Evolutionary conservation across 1,140 invertebrate genomes (phyloP).

Genomic region (Drosophila parvula): DNA sequence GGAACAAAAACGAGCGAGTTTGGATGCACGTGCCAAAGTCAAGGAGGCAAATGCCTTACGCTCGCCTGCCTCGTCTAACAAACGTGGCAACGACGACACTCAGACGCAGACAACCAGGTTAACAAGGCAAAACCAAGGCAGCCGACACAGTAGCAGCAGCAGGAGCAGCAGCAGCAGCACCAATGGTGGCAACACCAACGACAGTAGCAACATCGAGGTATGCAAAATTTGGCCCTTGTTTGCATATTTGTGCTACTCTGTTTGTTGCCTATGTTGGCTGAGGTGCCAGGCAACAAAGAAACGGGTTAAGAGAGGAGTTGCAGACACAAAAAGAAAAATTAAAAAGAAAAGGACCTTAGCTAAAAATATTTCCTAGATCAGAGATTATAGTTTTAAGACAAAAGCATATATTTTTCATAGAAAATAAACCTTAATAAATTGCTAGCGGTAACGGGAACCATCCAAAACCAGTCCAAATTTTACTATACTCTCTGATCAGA

Average conservation of each 20-base stretch:
- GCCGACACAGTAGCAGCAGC: slow-evolving; percentile 15
- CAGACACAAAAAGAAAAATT: slow-evolving; percentile 5
- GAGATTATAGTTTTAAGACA: not conserved
- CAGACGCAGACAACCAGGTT: slow-evolving; percentile 65
- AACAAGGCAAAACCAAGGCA: slow-evolving; percentile 51
- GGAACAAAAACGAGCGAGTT: slow-evolving; percentile 27
- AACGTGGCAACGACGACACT: slow-evolving; percentile 56
- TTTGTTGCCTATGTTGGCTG: slow-evolving; percentile 35
- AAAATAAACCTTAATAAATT: not conserved
- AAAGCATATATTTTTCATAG: not conserved
- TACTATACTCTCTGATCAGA: slow-evolving; percentile 10
- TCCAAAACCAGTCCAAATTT: slow-evolving; percentile 1
- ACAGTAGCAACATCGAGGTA: not conserved
- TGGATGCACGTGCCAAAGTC: slow-evolving; percentile 70
- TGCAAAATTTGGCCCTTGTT: slow-evolving; percentile 57
- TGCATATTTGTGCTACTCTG: slow-evolving; percentile 61
- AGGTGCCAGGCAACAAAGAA: slow-evolving; percentile 35
- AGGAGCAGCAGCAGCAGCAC: not conserved
- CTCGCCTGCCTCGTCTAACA: slow-evolving; percentile 70
- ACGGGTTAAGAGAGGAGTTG: not conserved
- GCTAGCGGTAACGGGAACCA: not conserved
- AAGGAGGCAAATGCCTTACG: slow-evolving; percentile 77
- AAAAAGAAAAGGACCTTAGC: not conserved
- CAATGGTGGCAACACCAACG: not conserved
- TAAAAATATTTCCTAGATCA: too few species aligned